Base-by-base conservation (phyloP, 2,113 vertebrate genomes). In the Oryzias curvinotus region DNA sequence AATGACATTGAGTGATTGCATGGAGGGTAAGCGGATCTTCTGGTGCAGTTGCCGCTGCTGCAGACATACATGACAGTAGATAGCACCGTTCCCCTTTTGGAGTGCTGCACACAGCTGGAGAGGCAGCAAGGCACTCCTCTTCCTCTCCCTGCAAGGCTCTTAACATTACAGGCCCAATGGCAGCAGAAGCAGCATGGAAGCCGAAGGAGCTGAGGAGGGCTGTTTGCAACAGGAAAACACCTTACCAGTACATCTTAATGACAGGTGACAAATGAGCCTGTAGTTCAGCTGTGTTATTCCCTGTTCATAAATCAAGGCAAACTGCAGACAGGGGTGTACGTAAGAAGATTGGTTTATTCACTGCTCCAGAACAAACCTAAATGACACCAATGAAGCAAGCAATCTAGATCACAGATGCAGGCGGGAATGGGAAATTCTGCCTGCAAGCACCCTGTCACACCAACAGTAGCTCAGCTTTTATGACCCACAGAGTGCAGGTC, bases 261-360 rank as follows among this genome's bases (percentile, higher is more conserved):
- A 88, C 83, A 87, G 81, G 64, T 88, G 85, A 91, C 85, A 88
- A 89, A 89, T 82, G 84, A 82, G 81, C 65, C 72, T 80, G 65
- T 85, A 82, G 80, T 83, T 83, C 52, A 41, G 25, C 65, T 71
- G 63, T 80, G 79, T 85, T 83, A 85, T 80, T 75, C 75, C 73
- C 58, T 73, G 65, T 87, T 73, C 83, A 89, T 88, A 85, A 91
- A 88, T 90, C 88, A 85, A 64, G 78, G 59, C 68, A 83, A 88
- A 82, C 70, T 85, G 81, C 84, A 88, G 83, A 88, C 80, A 76
- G 73, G 77, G 77, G 75, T 82, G 76, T 70, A 82, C 81, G 77
- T 75, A 86, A 81, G 83, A 69, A 88, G 81, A 88, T 87, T 87
- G 87, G 78, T 89, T 90, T 89, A 85, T 82, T 83, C 87, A 88